These are phyloP conservation scores for Drosophila pseudotalamancana DNA, from an alignment of 2,888 invertebrate species.

Conservation along the genomic window DNA sequence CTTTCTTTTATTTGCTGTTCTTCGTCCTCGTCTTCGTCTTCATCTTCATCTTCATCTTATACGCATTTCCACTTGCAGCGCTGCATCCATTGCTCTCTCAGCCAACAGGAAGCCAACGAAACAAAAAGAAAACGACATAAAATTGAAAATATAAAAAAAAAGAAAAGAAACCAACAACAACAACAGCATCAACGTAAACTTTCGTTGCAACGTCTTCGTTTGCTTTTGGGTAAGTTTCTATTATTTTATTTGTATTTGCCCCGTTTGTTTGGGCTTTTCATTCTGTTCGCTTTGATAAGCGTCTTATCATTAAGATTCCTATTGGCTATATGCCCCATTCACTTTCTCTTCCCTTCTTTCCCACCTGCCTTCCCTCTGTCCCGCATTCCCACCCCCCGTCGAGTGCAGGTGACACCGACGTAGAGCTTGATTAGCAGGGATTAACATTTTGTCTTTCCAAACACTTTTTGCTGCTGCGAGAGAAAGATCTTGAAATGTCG, in stretches of 20 bases:
- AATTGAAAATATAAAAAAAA: constrained; percentile 10
- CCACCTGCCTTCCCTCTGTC: background rate
- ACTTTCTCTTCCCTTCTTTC: constrained; percentile 1
- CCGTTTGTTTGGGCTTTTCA: constrained; percentile 32
- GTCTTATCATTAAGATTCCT: constrained; percentile 41
- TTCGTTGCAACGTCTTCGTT: constrained; percentile 41
- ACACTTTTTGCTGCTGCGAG: background rate
- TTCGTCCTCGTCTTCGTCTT: background rate
- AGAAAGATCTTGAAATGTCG: background rate
- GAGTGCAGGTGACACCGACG: background rate
- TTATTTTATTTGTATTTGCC: constrained; percentile 9
- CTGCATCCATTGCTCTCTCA: constrained; percentile 26
- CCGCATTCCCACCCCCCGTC: background rate
- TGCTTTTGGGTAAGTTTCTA: constrained; percentile 44
- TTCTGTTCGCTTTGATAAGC: constrained; percentile 39
- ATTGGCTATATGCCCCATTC: constrained; percentile 20
- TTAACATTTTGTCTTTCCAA: constrained; percentile 3
- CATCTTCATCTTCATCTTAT: background rate
- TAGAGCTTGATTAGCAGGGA: constrained; percentile 11
- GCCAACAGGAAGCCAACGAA: constrained; percentile 6
- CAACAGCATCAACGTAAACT: constrained; percentile 25
- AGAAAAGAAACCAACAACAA: background rate
- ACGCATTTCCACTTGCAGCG: constrained; percentile 29
- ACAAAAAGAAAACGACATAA: constrained; percentile 2
- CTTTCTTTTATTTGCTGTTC: background rate